These are phyloP conservation scores for Xyrauchen texanus DNA, from an alignment of 2,113 vertebrate species.

Conservation along the genomic window DNA sequence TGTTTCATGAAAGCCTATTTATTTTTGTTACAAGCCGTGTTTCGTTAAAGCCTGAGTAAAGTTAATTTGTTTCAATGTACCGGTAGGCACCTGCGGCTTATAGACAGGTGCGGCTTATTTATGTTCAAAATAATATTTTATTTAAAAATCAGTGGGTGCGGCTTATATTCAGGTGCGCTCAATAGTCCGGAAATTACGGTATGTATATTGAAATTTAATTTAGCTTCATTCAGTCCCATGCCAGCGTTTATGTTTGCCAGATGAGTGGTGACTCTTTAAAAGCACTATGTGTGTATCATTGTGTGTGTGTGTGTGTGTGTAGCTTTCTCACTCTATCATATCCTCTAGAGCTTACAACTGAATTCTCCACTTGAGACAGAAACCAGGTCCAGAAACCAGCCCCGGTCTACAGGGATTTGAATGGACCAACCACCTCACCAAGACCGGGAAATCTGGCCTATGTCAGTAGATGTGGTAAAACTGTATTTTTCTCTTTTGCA, in stretches of 20 bases:
- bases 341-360: not conserved
- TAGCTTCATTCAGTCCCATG: not conserved
- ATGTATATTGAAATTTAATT: not conserved
- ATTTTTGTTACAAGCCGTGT: too few species aligned
- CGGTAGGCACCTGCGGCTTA: too few species aligned
- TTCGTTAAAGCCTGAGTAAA: too few species aligned
- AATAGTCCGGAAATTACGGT: too few species aligned
- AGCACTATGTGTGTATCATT: not conserved
- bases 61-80: too few species aligned
- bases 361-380: not conserved
- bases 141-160: too few species aligned
- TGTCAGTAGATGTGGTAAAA: constrained; percentile 14
- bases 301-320: not conserved
- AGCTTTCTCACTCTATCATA: constrained; percentile 5
- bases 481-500: not conserved
- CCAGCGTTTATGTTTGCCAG: constrained; percentile 41
- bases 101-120: too few species aligned
- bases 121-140: too few species aligned
- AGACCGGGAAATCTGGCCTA: not conserved
- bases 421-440: not conserved
- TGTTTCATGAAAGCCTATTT: too few species aligned
- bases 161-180: too few species aligned
- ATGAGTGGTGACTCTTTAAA: constrained; percentile 10
- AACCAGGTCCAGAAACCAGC: constrained; percentile 1
- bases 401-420: not conserved